Evolutionary conservation across 2,888 invertebrate species (phyloP).

Genomic region (Drosophila parthenogenetica): DNA sequence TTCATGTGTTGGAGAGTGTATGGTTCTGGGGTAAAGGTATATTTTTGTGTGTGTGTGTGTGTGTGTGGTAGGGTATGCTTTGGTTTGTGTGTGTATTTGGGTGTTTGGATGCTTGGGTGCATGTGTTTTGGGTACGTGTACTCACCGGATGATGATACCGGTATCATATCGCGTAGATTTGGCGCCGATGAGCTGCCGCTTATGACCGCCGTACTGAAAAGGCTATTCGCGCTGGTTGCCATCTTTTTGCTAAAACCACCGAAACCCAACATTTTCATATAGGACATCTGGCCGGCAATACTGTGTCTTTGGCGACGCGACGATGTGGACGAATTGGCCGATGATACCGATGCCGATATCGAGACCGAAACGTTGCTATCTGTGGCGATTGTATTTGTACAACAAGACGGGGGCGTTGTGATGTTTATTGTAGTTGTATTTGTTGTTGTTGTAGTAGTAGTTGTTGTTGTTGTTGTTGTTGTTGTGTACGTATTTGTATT

Average conservation of each 20-base stretch:
- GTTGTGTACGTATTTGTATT: conserved; percentile 38
- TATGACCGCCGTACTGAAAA: conserved; percentile 98
- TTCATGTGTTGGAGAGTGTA: not conserved
- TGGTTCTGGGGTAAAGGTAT: no score
- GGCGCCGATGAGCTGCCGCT: conserved; percentile 97
- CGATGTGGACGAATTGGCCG: conserved; percentile 83
- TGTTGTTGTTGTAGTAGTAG: conserved; percentile 47
- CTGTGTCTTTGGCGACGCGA: conserved; percentile 96
- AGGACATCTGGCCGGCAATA: conserved; percentile 97
- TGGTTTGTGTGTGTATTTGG: not conserved
- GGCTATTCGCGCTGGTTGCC: conserved; percentile 90
- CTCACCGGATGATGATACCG: conserved; percentile 91
- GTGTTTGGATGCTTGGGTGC: not conserved
- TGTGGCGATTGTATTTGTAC: conserved; percentile 82
- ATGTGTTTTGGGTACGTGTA: conserved; percentile 27
- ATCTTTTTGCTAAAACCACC: conserved; percentile 89
- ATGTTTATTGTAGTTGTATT: conserved; percentile 47
- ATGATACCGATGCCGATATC: conserved; percentile 80
- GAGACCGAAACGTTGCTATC: conserved; percentile 81
- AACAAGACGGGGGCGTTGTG: conserved; percentile 64
- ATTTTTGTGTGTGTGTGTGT: not conserved
- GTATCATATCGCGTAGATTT: conserved; percentile 94
- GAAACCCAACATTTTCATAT: conserved; percentile 95
- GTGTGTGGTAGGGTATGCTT: not conserved
- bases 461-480: conserved; percentile 36